Evolutionary conservation across 1,140 invertebrate genomes (phyloP).

Genomic region (Dreissena polymorpha): DNA sequence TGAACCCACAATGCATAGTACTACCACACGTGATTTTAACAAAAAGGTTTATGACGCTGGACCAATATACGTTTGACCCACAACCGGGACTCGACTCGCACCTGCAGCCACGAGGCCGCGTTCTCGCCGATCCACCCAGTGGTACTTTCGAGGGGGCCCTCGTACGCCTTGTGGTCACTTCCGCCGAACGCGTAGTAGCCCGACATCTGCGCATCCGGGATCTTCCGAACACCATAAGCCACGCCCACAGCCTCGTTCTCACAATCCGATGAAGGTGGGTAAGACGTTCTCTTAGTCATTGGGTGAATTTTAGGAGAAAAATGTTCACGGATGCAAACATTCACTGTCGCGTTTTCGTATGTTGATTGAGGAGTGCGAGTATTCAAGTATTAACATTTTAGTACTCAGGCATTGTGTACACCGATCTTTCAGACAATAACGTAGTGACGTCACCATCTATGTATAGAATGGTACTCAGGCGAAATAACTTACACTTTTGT

Average conservation of each 20-base stretch:
- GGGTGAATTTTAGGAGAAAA: neutral
- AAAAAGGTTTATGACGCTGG: too few relatives aligned
- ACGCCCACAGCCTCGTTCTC: constrained; percentile 54
- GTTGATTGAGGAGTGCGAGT: neutral
- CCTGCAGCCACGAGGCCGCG: constrained; percentile 60
- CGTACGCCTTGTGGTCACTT: constrained; percentile 50
- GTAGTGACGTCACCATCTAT: too few relatives aligned
- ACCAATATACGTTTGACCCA: too few relatives aligned
- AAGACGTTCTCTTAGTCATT: neutral
- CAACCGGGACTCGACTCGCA: neutral
- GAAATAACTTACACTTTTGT: too few relatives aligned
- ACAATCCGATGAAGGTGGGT: constrained; percentile 41
- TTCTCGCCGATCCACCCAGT: constrained; percentile 57
- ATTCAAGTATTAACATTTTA: neutral
- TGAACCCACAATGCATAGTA: too few relatives aligned
- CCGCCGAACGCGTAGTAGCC: constrained; percentile 50
- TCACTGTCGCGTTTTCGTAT: neutral
- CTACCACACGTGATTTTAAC: too few relatives aligned
- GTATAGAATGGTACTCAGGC: too few relatives aligned
- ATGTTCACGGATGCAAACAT: neutral
- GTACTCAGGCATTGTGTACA: too few relatives aligned
- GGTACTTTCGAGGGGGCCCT: constrained; percentile 48
- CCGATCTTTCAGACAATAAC: too few relatives aligned
- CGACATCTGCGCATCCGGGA: constrained; percentile 61
- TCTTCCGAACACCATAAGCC: constrained; percentile 39